Evolutionary conservation across 2,113 vertebrate genomes (phyloP).

Genomic region (Glaucomys volans): DNA sequence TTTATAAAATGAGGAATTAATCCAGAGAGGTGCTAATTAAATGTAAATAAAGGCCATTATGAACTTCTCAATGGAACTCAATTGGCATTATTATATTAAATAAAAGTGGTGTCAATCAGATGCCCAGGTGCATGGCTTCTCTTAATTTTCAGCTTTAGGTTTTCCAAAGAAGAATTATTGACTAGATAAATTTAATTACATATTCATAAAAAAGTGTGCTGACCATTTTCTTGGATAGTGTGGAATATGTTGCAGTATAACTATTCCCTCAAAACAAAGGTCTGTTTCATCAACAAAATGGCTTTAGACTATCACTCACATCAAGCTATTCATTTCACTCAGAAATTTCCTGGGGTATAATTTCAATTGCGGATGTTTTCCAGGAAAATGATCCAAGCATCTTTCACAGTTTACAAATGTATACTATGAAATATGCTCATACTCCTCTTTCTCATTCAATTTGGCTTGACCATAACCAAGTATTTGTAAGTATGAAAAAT

Average conservation of each 20-base stretch:
- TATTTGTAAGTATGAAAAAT: slow-evolving; percentile 44
- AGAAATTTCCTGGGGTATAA: slow-evolving; percentile 31
- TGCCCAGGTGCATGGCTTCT: slow-evolving; percentile 67
- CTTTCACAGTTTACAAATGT: slow-evolving; percentile 47
- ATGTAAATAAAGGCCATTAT: slow-evolving; percentile 84
- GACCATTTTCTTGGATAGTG: slow-evolving; percentile 28
- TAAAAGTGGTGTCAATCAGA: slow-evolving; percentile 82
- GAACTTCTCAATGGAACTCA: slow-evolving; percentile 81
- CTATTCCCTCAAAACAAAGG: slow-evolving; percentile 55
- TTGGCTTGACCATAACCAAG: slow-evolving; percentile 51
- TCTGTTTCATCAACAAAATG: slow-evolving; percentile 62
- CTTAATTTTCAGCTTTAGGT: slow-evolving; percentile 69
- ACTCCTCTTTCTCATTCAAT: slow-evolving; percentile 21
- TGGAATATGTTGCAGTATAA: not conserved
- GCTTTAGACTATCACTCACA: slow-evolving; percentile 9
- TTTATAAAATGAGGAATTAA: slow-evolving; percentile 85
- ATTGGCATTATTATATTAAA: slow-evolving; percentile 80
- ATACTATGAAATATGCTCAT: slow-evolving; percentile 30
- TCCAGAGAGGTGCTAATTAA: slow-evolving; percentile 85
- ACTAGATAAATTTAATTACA: slow-evolving; percentile 69
- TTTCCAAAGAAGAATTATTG: slow-evolving; percentile 58
- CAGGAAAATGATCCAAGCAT: not conserved
- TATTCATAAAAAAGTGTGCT: slow-evolving; percentile 39
- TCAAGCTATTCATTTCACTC: slow-evolving; percentile 15
- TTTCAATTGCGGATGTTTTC: slow-evolving; percentile 41